Evolutionary conservation across 2,797 vertebrate genomes (phyloP).

Genomic region (Eulemur mongoz): DNA sequence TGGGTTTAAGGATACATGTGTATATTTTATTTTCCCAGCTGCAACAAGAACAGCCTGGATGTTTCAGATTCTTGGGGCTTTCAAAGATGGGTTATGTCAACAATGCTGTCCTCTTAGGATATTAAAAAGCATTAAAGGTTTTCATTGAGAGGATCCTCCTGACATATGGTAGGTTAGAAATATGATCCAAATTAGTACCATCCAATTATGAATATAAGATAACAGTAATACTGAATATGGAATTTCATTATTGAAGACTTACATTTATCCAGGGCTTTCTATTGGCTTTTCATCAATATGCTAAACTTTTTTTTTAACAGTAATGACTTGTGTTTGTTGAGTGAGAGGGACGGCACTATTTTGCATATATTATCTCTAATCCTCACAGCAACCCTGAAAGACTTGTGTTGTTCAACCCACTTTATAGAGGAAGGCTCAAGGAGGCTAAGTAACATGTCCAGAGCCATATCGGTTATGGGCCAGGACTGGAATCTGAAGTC

Average conservation of each 20-base stretch:
- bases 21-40: slow-evolving; percentile 53
- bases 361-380: no score
- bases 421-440: background rate
- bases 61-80: slow-evolving; percentile 60
- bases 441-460: background rate
- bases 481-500: background rate
- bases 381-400: background rate
- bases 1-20: background rate
- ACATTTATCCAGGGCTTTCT: background rate
- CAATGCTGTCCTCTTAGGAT: slow-evolving; percentile 14
- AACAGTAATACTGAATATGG: background rate
- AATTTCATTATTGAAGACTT: background rate
- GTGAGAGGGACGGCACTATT: background rate
- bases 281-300: background rate
- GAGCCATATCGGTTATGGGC: background rate
- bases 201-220: background rate
- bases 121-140: background rate
- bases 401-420: background rate
- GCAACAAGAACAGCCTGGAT: background rate
- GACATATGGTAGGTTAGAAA: background rate
- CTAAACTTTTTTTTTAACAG: background rate
- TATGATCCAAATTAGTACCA: background rate
- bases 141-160: background rate
- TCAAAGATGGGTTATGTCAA: slow-evolving; percentile 33
- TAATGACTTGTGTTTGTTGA: background rate